Base-by-base conservation (phyloP, 2,888 invertebrate genomes). In the Chalcis sispes region DNA sequence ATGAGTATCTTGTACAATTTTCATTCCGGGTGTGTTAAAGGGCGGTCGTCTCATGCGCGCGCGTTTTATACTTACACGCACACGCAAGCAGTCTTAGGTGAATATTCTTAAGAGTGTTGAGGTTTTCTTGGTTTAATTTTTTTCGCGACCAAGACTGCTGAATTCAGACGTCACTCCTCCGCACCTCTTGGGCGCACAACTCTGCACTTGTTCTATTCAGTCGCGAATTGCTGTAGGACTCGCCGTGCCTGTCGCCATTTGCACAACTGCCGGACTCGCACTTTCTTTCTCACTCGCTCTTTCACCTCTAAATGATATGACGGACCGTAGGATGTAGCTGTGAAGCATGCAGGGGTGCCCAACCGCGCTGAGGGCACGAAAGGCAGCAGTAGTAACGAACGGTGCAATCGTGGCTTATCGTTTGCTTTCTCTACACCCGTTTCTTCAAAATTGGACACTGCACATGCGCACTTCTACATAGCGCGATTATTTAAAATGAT, bases 211-310 rank as follows among this genome's bases (percentile, higher is more conserved):
- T 46, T 15, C 13, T 4, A 10, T 15, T 69, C 64, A 75, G 54
- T 61, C 72, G 84, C 85, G 83, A 83, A 82, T 84, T 86, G 83
- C 83, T 86, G 83, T 82, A 85, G 82, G 82, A 82, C 82, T 85
- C 83, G 85, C 85, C 81, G 84, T 85, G 84, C 84, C 85, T 85
- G 86, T 87, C 87, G 87, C 87, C 87, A 87, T 87, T 87, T 87
- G 87, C 87, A 87, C 77, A 72, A 73, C 73, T 79, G 78, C 80
- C 79, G 80, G 80, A 80, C 79, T 40, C 46, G 54, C 56, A 52
- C 73, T 64, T 64, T 25, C 52, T 48, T 36, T 50, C 46, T 2
- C 36, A n/a, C 18, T 13, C n/a, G 18, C 69, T 65, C 27, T 64
- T 36, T 20, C 42, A 42, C 20, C 23, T 7, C 40, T 2, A n/a